Evolutionary conservation across 2,888 invertebrate species (phyloP), one percentile per base, ranked within the genome.

Genomic region (Chaetogeoica ovagalla): DNA sequence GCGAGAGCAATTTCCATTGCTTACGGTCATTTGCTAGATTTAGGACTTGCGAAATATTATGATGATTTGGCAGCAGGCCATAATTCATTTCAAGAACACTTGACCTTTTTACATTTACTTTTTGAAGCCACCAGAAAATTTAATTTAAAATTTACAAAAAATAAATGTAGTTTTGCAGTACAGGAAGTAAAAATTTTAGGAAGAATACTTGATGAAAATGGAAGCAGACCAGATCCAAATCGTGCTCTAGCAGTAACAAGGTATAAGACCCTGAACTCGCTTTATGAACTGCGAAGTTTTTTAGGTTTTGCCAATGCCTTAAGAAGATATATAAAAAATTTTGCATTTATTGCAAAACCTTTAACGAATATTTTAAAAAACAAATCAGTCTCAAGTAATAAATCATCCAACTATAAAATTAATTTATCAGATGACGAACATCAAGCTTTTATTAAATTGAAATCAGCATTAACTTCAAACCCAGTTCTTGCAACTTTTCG

Each of bases 271-370:
- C 39, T 71, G 3, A 17, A 57, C 59, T 39, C 37, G 0, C 30
- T 71, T 15, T 39, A 59, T n/a, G 71, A 71, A 59, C 13, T 39
- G 3, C 13, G 37, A 71, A 71, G 71, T 8, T 71, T 71, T 71
- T 39, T 71, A 21, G 71, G 57, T 1, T 39, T 71, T 39, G 59
- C 39, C 2, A 71, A 71, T 39, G 17, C 37, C 13, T 37, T 71
- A 19, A 19, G 57, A 8, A 30, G 37, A n/a, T 37, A 59, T 0
- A 59, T 71, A 15, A 71, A 71, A 19, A 6, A 30, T 71, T 39
- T 71, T 59, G 71, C 59, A 39, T 3, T n/a, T 19, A 59, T 71
- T n/a, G 21, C 19, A n/a, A 70, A n/a, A 71, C 39, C 59, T 39
- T 39, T 71, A 9, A n/a, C 68, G 30, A 19, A 68, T 9, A 11